These are phyloP conservation scores for Pempheris klunzingeri DNA, from an alignment of 2,797 vertebrate species.

Conservation along the genomic window DNA sequence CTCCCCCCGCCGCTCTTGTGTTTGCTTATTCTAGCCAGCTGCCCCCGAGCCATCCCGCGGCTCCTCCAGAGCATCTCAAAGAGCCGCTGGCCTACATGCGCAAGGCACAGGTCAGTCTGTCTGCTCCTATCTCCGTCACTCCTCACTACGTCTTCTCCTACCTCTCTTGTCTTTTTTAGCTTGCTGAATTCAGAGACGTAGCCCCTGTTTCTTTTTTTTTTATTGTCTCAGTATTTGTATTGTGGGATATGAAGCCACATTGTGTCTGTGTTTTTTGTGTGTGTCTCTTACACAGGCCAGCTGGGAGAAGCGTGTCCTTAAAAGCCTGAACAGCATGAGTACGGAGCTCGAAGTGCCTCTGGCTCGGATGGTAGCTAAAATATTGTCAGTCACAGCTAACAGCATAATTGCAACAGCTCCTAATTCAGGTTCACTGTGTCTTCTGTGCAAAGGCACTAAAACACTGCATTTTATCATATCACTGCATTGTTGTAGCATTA, in stretches of 20 bases:
- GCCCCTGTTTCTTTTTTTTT: background rate
- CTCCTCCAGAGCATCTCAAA: constrained; percentile 94
- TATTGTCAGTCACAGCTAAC: constrained; percentile 10
- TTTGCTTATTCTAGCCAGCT: constrained; percentile 86
- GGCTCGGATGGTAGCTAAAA: constrained; percentile 91
- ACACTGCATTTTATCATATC: background rate
- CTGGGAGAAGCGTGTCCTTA: constrained; percentile 98
- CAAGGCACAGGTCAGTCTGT: constrained; percentile 93
- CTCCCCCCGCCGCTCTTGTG: constrained; percentile 4
- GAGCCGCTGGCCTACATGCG: constrained; percentile 97
- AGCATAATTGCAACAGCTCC: constrained; percentile 6
- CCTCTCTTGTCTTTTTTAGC: constrained; percentile 9
- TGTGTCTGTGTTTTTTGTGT: constrained; percentile 23
- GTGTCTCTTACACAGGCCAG: constrained; percentile 86
- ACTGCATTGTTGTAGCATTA: background rate
- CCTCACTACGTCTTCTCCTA: constrained; percentile 15
- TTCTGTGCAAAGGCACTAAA: background rate
- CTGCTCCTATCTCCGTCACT: constrained; percentile 60
- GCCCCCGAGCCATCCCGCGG: constrained; percentile 86
- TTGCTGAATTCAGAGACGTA: constrained; percentile 7
- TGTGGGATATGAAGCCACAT: constrained; percentile 6
- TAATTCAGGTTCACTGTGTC: background rate
- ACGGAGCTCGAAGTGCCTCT: constrained; percentile 93
- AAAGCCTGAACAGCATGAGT: constrained; percentile 99
- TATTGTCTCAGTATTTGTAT: constrained; percentile 1